phyloP scores from a whole-genome alignment of 2,888 invertebrate species.

The Drosophila silvestris region DNA sequence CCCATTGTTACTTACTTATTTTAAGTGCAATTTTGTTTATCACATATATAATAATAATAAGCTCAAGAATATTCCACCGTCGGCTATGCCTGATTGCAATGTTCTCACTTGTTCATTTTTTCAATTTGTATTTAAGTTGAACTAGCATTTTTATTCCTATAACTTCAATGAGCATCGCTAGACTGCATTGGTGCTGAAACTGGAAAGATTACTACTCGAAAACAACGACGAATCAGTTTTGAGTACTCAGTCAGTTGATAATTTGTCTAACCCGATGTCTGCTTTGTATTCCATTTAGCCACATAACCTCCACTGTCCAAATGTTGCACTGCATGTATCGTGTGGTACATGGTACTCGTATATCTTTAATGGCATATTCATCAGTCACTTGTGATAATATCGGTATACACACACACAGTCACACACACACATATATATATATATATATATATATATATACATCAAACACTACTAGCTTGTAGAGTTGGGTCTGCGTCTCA shows the following conservation, averaged over 20 bases:
- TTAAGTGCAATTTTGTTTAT: background rate
- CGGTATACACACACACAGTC: conserved; percentile 46
- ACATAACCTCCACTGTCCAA: background rate
- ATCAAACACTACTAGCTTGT: conserved; percentile 17
- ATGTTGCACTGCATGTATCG: conserved; percentile 5
- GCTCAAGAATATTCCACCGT: background rate
- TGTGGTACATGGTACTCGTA: conserved; percentile 64
- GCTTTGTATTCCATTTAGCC: conserved; percentile 39
- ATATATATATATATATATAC: too few relatives aligned
- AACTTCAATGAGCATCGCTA: background rate
- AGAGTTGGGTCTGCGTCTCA: conserved; percentile 36
- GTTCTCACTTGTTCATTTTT: background rate
- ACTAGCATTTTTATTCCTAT: background rate
- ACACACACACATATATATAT: background rate
- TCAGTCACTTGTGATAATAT: conserved; percentile 83
- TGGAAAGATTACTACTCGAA: background rate
- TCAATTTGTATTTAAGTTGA: background rate
- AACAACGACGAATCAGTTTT: conserved; percentile 60
- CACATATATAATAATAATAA: too few relatives aligned
- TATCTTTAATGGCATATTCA: conserved; percentile 82
- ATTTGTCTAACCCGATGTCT: conserved; percentile 63
- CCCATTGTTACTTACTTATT: too few relatives aligned
- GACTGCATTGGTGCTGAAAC: background rate
- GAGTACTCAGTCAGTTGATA: conserved; percentile 66
- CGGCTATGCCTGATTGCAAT: background rate